phyloP scores from a whole-genome alignment of 64 coral and sea anemone genomes.

The Stylophora pistillata region DNA sequence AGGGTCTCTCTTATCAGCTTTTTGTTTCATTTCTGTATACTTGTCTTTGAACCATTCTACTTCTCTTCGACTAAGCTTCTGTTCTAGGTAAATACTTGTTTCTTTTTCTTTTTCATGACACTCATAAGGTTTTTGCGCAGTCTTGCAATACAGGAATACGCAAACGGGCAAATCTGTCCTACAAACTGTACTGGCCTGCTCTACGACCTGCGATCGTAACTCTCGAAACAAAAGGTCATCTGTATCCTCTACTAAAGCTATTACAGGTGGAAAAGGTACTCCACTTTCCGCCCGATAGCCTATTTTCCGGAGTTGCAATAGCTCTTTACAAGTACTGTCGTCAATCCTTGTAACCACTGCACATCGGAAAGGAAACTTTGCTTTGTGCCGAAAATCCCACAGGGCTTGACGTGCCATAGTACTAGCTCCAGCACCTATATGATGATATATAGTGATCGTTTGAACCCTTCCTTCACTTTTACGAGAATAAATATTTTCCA shows the following conservation, averaged over 20 bases:
- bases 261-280: not conserved
- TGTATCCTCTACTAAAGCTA: conserved; percentile 52
- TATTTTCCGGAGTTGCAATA: conserved; percentile 41
- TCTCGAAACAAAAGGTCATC: conserved; percentile 60
- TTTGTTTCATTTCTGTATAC: conserved; percentile 29
- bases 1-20: conserved; percentile 5
- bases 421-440: conserved; percentile 54
- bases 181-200: not conserved
- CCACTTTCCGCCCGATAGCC: conserved; percentile 36
- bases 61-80: conserved; percentile 16
- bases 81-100: conserved; percentile 27
- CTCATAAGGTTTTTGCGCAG: conserved; percentile 11
- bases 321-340: conserved; percentile 40
- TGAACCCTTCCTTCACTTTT: conserved; percentile 10
- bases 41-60: conserved; percentile 62
- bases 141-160: conserved; percentile 56
- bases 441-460: conserved; percentile 42
- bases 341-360: conserved; percentile 40
- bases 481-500: conserved; percentile 1
- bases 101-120: not conserved
- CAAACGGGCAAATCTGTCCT: conserved; percentile 16
- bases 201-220: conserved; percentile 40
- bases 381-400: conserved; percentile 33
- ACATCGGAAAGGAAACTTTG: conserved; percentile 26
- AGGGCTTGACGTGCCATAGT: conserved; percentile 41